phyloP scores from a whole-genome alignment of 2,113 vertebrate species.

The Ptilorrhoa leucosticta region DNA sequence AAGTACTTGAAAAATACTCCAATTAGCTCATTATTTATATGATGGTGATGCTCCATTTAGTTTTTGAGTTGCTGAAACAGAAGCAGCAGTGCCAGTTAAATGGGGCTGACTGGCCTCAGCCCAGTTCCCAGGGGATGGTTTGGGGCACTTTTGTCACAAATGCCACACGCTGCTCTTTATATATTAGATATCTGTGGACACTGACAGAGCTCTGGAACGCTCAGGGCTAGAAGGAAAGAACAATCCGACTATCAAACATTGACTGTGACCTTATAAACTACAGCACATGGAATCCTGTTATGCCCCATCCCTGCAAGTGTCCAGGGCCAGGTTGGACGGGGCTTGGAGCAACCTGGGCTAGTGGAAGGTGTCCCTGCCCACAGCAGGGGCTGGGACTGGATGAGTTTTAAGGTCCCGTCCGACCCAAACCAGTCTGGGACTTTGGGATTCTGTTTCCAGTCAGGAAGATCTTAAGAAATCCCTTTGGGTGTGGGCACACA shows the following conservation, averaged over 20 bases:
- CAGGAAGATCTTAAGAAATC: not conserved
- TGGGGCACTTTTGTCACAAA: not conserved
- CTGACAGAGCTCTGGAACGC: not conserved
- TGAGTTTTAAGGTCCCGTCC: not conserved
- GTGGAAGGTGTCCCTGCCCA: not conserved
- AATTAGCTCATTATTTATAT: not conserved
- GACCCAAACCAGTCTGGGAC: not conserved
- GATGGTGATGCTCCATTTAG: not conserved
- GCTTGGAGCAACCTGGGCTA: not conserved
- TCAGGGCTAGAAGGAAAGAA: not conserved
- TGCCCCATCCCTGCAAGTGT: not conserved
- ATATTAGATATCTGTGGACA: rapidly evolving
- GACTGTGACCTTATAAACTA: not conserved
- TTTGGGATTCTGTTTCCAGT: not conserved
- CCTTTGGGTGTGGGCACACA: rapidly evolving
- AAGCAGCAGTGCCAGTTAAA: not conserved
- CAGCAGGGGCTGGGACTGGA: not conserved
- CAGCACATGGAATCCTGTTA: not conserved
- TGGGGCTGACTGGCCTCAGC: not conserved
- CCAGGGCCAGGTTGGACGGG: rapidly evolving
- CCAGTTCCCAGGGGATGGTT: not conserved
- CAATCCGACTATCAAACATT: not conserved
- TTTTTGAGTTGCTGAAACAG: not conserved
- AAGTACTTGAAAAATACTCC: not conserved
- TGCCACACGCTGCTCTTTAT: rapidly evolving